These are phyloP conservation scores for Thinocorus orbignyianus DNA, from an alignment of 2,113 vertebrate species.

Conservation along the genomic window DNA sequence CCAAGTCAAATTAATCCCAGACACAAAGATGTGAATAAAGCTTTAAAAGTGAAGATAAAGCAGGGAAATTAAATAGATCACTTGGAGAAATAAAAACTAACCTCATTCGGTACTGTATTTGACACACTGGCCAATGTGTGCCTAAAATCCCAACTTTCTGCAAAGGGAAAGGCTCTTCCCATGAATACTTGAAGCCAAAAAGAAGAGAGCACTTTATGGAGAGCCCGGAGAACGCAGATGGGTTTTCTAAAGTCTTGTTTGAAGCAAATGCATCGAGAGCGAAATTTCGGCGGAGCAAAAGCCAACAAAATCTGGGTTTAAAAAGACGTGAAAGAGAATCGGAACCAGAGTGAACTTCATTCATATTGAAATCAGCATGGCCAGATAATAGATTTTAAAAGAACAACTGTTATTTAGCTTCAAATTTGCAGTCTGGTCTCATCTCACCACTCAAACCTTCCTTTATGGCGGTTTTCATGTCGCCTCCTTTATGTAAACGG, in stretches of 20 bases:
- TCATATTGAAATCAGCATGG: neutral
- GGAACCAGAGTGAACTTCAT: neutral
- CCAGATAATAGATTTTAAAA: neutral
- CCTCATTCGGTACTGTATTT: neutral
- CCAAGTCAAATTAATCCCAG: constrained; percentile 61
- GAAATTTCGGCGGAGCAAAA: neutral
- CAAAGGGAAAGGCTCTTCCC: neutral
- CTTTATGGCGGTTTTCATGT: neutral
- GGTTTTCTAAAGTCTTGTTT: neutral
- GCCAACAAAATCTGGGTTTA: neutral
- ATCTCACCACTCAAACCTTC: neutral
- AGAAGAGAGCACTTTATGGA: neutral
- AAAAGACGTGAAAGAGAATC: neutral
- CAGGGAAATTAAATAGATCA: constrained; percentile 37
- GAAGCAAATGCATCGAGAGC: neutral
- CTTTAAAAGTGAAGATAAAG: neutral
- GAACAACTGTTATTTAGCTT: neutral
- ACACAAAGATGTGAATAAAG: constrained; percentile 43
- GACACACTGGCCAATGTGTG: neutral
- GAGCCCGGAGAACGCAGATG: neutral
- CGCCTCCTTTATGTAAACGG: neutral
- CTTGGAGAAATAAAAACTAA: neutral
- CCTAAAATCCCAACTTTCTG: neutral
- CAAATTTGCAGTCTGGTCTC: constrained; percentile 20
- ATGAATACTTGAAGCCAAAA: neutral